phyloP scores from a whole-genome alignment of 2,797 vertebrate species.

The Pampus argenteus region DNA sequence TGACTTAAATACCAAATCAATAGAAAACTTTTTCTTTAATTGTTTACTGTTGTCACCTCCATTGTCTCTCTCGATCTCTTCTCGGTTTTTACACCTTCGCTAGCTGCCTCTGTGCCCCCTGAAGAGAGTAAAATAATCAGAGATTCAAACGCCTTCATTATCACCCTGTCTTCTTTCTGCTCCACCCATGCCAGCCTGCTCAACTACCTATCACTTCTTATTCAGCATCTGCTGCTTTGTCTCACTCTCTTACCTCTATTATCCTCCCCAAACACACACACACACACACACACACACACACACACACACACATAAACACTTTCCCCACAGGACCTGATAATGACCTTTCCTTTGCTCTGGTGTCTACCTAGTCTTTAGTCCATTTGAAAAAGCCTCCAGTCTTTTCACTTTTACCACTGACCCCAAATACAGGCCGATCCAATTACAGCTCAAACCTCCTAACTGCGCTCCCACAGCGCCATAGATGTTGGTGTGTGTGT shows the following conservation, averaged over 20 bases:
- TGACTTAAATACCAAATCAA: slow-evolving; percentile 22
- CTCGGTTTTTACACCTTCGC: neutral
- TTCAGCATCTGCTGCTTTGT: slow-evolving; percentile 1
- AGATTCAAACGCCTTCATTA: slow-evolving; percentile 8
- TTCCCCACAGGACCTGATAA: slow-evolving; percentile 36
- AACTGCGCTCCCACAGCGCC: slow-evolving; percentile 52
- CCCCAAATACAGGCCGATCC: slow-evolving; percentile 72
- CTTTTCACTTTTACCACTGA: slow-evolving; percentile 75
- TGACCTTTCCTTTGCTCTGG: slow-evolving; percentile 57
- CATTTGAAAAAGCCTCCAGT: slow-evolving; percentile 64
- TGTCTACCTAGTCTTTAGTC: slow-evolving; percentile 60
- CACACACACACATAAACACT: slow-evolving; percentile 1
- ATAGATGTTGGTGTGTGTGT: slow-evolving; percentile 23
- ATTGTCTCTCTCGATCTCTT: neutral
- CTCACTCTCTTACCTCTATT: neutral
- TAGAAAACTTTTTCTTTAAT: slow-evolving; percentile 32
- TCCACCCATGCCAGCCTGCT: slow-evolving; percentile 8
- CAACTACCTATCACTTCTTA: slow-evolving; percentile 14
- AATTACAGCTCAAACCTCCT: slow-evolving; percentile 71
- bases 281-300: slow-evolving; percentile 1
- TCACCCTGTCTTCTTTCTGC: slow-evolving; percentile 4
- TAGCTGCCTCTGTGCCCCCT: neutral
- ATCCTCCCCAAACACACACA: no score
- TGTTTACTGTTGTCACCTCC: slow-evolving; percentile 5
- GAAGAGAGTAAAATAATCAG: slow-evolving; percentile 4